Evolutionary conservation across 1,140 invertebrate species (phyloP), one percentile per base, ranked within the genome.

Genomic region (Euwallacea fornicatus): DNA sequence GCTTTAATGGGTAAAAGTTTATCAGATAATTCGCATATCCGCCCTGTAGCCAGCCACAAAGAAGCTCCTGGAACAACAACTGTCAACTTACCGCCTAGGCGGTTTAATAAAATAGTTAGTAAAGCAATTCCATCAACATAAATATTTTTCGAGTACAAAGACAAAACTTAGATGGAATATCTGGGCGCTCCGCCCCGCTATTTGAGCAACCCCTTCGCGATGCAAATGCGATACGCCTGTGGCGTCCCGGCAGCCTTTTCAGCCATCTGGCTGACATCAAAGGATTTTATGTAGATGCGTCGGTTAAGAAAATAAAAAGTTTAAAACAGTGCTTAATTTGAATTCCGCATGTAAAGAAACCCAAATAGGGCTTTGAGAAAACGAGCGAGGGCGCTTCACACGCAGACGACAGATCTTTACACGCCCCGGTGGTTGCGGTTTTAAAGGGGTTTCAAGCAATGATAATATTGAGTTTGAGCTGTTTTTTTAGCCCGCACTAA

Each of bases 101-200:
- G 21, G 21, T 33, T 2, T 33, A 33, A 33, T 33, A 33, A 11
- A 50, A 50, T 50, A 61, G 59, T 61, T 61, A 61, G 59, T 43
- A 61, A 75, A 71, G 62, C 69, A 71, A 71, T 71, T 71, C 69
- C 74, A 73, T 71, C 68, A 77, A 75, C 73, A 78, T 77, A 78
- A 78, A 78, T 76, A 77, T 78, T 78, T 78, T 77, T 77, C 68
- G 74, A 75, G 73, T 69, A 77, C 77, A 78, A 78, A 78, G 77
- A 78, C 77, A 78, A 78, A 78, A 78, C 77, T 78, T 77, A 75
- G 76, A 77, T 78, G 75, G 73, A 75, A 77, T 77, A 76, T 76
- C 73, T 74, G 42, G 33, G 13, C 73, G 69, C 70, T 76, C 74
- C 77, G 73, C 68, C 76, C 76, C 73, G 72, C 75, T 73, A 72